A percentile compares a stretch with the other conserved stretches of the same genome.
phyloP scores from a whole-genome alignment of 1,140 invertebrate species.

The Epicauta chinensis region DNA sequence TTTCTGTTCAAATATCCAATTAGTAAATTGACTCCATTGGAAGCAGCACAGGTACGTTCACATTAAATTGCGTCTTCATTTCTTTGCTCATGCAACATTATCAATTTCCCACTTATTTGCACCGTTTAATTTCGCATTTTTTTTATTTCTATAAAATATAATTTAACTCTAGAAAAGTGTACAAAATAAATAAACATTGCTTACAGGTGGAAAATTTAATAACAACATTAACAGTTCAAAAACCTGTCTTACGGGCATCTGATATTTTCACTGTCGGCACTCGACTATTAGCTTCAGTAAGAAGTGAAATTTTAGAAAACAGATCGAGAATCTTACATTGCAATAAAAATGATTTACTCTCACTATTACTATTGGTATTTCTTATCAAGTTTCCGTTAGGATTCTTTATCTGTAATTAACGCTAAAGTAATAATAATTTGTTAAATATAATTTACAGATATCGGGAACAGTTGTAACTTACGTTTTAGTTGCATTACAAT shows the following conservation, averaged over 20 bases:
- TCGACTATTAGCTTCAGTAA: constrained; percentile 32
- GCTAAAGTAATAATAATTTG: background rate
- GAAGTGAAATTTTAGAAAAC: background rate
- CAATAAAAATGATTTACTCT: background rate
- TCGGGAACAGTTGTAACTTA: constrained; percentile 34
- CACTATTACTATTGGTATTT: no score
- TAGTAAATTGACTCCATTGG: constrained; percentile 21
- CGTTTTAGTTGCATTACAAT: constrained; percentile 34
- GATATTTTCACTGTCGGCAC: constrained; percentile 32
- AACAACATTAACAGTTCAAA: constrained; percentile 25
- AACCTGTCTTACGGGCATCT: constrained; percentile 30
- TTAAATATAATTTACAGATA: constrained; percentile 24
- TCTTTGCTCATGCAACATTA: no score
- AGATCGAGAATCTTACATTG: background rate
- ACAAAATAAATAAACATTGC: background rate
- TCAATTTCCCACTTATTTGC: no score
- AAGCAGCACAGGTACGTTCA: constrained; percentile 19
- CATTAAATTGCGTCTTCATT: no score
- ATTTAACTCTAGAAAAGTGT: no score
- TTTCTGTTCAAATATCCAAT: constrained; percentile 28
- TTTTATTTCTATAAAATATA: no score
- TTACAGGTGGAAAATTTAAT: constrained; percentile 33
- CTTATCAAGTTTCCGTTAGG: no score
- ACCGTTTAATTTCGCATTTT: no score
- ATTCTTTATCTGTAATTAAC: no score